A percentile compares a stretch with the other conserved stretches of the same genome.
Evolutionary conservation across 1,140 invertebrate species (phyloP).

Genomic region (Ptiloglossa arizonensis): DNA sequence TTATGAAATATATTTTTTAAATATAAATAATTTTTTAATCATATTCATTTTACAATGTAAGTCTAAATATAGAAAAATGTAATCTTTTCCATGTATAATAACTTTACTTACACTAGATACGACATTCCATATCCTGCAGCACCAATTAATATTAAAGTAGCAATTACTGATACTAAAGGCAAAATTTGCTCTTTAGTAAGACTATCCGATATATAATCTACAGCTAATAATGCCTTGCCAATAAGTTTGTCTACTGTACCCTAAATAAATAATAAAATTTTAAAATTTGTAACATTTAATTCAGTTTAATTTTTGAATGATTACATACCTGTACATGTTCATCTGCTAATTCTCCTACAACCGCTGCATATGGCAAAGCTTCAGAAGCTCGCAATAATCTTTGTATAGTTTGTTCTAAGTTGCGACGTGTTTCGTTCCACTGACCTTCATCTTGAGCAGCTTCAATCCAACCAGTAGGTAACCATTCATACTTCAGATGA

Average conservation of each 20-base stretch:
- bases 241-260: constrained; percentile 88
- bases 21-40: too few relatives aligned
- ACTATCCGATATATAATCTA: constrained; percentile 89
- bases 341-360: constrained; percentile 80
- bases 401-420: constrained; percentile 88
- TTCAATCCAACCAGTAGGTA: constrained; percentile 76
- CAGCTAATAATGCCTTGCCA: constrained; percentile 85
- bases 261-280: constrained; percentile 73
- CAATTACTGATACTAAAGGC: constrained; percentile 90
- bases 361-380: constrained; percentile 87
- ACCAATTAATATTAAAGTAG: constrained; percentile 91
- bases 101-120: constrained; percentile 89
- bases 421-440: constrained; percentile 88
- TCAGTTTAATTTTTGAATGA: not conserved
- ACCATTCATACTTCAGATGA: constrained; percentile 95
- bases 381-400: constrained; percentile 88
- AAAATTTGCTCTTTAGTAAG: constrained; percentile 91
- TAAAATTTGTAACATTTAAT: not conserved
- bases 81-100: not conserved
- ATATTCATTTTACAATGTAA: too few relatives aligned
- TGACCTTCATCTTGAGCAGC: constrained; percentile 80
- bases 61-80: constrained; percentile 13
- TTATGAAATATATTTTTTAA: too few relatives aligned
- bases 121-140: constrained; percentile 93
- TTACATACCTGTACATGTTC: constrained; percentile 81